Base-by-base conservation (phyloP, 2,797 vertebrate genomes). In the Sphenopsis melanotis region DNA sequence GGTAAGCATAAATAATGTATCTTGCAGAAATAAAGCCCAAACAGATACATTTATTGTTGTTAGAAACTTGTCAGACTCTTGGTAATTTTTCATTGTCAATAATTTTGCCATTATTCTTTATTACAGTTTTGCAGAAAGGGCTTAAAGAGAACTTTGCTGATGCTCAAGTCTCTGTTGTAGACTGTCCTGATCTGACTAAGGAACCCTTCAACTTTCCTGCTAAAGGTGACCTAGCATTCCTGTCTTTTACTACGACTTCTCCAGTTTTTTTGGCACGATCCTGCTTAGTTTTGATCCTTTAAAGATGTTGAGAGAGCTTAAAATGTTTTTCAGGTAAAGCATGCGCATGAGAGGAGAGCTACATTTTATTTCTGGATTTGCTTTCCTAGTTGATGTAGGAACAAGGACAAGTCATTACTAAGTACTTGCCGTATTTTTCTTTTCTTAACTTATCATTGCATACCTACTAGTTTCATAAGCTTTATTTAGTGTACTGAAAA, bases 151-250 rank as follows among this genome's bases (percentile, higher is more conserved):
- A 99, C 96, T 99, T 99, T 97, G 98, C 98, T 84, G 98, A 99
- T 91, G 98, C 98, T 63, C 97, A 98, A 61, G 99, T 99, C 52
- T 98, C 97, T 93, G 98, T 99, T 64, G 98, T 98, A 81, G 98
- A 99, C 56, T 99, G 99, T 87, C 99, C 99, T 71, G 99, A 99
- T 97, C 97, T 99, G 95, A 99, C 98, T 53, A 94, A 98, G 92
- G 98, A 99, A 11, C 99, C 99, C 6, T 99, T 99, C 97, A 89
- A 93, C 39, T 99, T 99, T 94, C 99, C 99, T 92, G 99, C 98
- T 61, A 98, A 98, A 98, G 99, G 99, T 99, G 97, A 96, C 60
- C 9, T 49, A 10, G 9, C 19, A 20, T 83, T 93, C 23, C 34
- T 29, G 23, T 41, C 47, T 81, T 66, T 56, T 49, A 22, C 23